Evolutionary conservation across 2,113 vertebrate genomes (phyloP).

Genomic region (Tringa solitaria): DNA sequence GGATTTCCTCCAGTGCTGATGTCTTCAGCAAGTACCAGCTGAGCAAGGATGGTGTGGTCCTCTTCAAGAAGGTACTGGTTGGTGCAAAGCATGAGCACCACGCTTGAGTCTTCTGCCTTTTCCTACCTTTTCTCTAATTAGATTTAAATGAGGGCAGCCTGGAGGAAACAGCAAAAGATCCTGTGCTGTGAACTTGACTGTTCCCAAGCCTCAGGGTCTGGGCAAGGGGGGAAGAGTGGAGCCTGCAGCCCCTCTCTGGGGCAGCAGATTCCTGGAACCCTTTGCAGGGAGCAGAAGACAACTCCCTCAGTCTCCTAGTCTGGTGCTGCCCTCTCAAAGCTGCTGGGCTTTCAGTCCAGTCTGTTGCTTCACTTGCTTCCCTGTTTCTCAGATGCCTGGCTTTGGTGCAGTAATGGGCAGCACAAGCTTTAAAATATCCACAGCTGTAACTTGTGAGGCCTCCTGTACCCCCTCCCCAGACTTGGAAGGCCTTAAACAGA

Average conservation of each 20-base stretch:
- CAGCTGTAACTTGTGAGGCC: not conserved
- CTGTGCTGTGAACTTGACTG: not conserved
- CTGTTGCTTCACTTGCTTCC: not conserved
- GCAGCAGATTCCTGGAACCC: too few species aligned
- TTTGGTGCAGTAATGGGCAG: not conserved
- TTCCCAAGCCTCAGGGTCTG: not conserved
- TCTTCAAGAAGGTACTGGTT: slow-evolving; percentile 93
- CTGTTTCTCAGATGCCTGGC: not conserved
- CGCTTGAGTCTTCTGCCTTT: not conserved
- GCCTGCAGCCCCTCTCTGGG: not conserved
- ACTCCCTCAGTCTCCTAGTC: accelerated
- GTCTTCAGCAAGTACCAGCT: slow-evolving; percentile 88
- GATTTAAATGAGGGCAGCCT: not conserved
- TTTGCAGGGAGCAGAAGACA: not conserved
- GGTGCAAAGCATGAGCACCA: not conserved
- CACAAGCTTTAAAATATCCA: too few species aligned
- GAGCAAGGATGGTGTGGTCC: slow-evolving; percentile 82
- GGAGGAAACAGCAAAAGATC: accelerated
- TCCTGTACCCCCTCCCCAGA: not conserved
- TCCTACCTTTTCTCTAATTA: not conserved
- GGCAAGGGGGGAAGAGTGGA: accelerated
- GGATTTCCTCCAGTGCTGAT: slow-evolving; percentile 78
- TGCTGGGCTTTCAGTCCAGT: not conserved
- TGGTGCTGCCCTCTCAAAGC: not conserved
- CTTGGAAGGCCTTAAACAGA: not conserved